phyloP scores from a whole-genome alignment of 64 coral and sea anemone species.

The Exaiptasia diaphana region DNA sequence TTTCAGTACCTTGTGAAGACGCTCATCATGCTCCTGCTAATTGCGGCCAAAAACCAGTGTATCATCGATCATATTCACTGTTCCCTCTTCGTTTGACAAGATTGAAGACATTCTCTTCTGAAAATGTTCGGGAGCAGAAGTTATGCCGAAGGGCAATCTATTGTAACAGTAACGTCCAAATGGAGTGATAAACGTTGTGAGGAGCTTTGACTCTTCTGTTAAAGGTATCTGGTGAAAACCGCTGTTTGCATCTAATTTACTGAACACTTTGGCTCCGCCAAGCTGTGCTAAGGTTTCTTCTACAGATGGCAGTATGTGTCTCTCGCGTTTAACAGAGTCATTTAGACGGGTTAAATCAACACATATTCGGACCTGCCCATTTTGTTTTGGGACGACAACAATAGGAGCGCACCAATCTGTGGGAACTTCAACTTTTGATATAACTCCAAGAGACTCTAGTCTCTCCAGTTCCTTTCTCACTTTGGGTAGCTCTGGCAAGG shows the following conservation, averaged over 20 bases:
- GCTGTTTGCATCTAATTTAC: slow-evolving; percentile 14
- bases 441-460: slow-evolving; percentile 16
- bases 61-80: not conserved
- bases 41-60: not conserved
- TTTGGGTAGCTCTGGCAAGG: slow-evolving; percentile 25
- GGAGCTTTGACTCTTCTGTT: not conserved
- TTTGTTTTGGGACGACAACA: slow-evolving; percentile 33
- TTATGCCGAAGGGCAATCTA: not conserved
- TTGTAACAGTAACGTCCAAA: slow-evolving; percentile 14
- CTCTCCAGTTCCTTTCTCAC: slow-evolving; percentile 39
- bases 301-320: slow-evolving; percentile 2
- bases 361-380: slow-evolving; percentile 38
- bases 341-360: slow-evolving; percentile 42
- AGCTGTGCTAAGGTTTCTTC: slow-evolving; percentile 36
- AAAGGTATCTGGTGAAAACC: slow-evolving; percentile 17
- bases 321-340: slow-evolving; percentile 32
- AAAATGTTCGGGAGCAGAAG: slow-evolving; percentile 1
- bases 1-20: not conserved
- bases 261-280: slow-evolving; percentile 8
- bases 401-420: slow-evolving; percentile 51
- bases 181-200: slow-evolving; percentile 9
- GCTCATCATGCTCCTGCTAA: not conserved
- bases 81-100: not conserved
- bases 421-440: slow-evolving; percentile 26
- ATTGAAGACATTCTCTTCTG: slow-evolving; percentile 1